Percentiles rank a stretch among this genome's conserved stretches.
phyloP scores from a whole-genome alignment of 2,888 invertebrate genomes.

The Drosophila eohydei region DNA sequence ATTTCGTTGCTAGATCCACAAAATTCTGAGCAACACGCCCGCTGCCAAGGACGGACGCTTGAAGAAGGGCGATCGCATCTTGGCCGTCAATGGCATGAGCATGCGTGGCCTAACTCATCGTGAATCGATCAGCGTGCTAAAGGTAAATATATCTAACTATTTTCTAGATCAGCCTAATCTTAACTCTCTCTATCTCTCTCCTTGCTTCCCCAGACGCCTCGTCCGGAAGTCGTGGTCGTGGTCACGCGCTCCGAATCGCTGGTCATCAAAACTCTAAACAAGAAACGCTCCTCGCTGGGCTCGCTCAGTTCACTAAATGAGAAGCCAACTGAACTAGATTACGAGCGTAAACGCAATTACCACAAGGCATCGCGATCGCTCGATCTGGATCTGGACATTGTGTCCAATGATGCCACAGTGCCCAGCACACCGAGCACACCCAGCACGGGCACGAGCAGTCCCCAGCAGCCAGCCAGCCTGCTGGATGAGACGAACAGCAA shows the following conservation, averaged over 20 bases:
- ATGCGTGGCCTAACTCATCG: constrained; percentile 94
- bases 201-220: constrained; percentile 87
- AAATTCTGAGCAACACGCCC: constrained; percentile 93
- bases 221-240: constrained; percentile 91
- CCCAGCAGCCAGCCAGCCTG: constrained; percentile 69
- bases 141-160: constrained; percentile 85
- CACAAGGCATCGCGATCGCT: constrained; percentile 84
- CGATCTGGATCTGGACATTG: constrained; percentile 84
- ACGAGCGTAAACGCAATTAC: constrained; percentile 83
- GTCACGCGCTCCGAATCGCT: constrained; percentile 87
- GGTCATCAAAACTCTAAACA: constrained; percentile 82
- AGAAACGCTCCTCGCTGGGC: constrained; percentile 84
- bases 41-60: constrained; percentile 94
- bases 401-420: constrained; percentile 78
- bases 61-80: constrained; percentile 93
- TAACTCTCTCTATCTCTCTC: not conserved
- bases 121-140: constrained; percentile 94
- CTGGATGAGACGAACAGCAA: constrained; percentile 47
- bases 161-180: not conserved
- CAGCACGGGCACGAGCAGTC: constrained; percentile 77
- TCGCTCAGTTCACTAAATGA: constrained; percentile 84
- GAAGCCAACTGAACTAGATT: constrained; percentile 82
- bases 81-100: constrained; percentile 94
- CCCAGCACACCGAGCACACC: constrained; percentile 58
- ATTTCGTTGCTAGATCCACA: constrained; percentile 89